Evolutionary conservation across 2,888 invertebrate genomes (phyloP).

Genomic region (Hirtodrosophila alboralis): DNA sequence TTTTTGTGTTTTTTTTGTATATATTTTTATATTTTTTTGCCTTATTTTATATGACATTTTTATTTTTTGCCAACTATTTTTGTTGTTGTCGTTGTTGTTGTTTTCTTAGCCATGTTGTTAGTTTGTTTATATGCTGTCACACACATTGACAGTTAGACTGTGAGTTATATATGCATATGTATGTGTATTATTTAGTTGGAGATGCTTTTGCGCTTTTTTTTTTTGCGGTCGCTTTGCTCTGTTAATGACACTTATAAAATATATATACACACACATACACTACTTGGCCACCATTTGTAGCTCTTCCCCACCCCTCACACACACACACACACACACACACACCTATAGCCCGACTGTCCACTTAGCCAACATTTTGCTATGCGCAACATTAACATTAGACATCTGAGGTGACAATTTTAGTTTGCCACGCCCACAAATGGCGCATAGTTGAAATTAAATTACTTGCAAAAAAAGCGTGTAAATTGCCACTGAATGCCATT

Average conservation of each 20-base stretch:
- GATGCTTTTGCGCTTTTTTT: constrained; percentile 78
- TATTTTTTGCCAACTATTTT: constrained; percentile 48
- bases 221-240: constrained; percentile 78
- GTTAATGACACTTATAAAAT: constrained; percentile 74
- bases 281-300: too few relatives aligned
- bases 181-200: constrained; percentile 55
- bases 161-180: constrained; percentile 48
- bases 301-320: too few relatives aligned
- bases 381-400: constrained; percentile 49
- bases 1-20: constrained; percentile 15
- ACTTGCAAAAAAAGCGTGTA: constrained; percentile 78
- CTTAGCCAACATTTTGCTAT: constrained; percentile 16
- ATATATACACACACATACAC: constrained; percentile 28
- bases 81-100: too few relatives aligned
- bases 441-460: constrained; percentile 78
- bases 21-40: constrained; percentile 31
- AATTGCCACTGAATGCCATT: constrained; percentile 72
- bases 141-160: constrained; percentile 12
- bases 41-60: constrained; percentile 63
- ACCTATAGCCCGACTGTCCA: constrained; percentile 2
- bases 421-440: constrained; percentile 43
- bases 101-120: constrained; percentile 39
- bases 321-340: constrained; percentile 8
- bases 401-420: constrained; percentile 40
- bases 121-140: constrained; percentile 30